Conservation (phyloP, 2,888 invertebrate genomes). For the Heliconius erato region DNA sequence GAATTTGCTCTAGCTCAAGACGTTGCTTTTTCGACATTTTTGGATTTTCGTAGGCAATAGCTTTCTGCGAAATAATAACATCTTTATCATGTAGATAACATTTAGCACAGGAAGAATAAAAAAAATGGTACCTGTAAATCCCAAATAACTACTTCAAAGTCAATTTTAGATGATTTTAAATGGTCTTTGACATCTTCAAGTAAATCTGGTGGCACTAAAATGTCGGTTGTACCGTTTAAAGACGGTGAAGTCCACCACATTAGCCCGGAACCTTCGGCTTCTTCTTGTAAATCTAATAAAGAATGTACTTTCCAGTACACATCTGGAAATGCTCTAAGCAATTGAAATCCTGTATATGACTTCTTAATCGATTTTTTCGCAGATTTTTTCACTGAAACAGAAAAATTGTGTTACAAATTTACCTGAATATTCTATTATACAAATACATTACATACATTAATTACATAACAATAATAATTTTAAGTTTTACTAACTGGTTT, state of each 20-base stretch:
- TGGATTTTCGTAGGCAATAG: conserved; percentile 89
- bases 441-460: too few species aligned
- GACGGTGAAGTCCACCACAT: conserved; percentile 84
- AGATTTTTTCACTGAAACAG: conserved; percentile 67
- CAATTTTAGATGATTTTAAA: conserved; percentile 87
- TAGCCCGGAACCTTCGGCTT: conserved; percentile 79
- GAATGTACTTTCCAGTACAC: conserved; percentile 78
- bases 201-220: conserved; percentile 90
- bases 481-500: conserved; percentile 54
- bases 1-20: conserved; percentile 83
- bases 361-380: conserved; percentile 75
- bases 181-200: conserved; percentile 86
- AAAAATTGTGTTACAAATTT: not conserved
- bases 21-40: conserved; percentile 87
- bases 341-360: conserved; percentile 85
- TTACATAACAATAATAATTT: not conserved
- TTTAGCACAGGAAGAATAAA: not conserved
- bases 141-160: conserved; percentile 88
- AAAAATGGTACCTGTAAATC: conserved; percentile 88
- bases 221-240: conserved; percentile 87
- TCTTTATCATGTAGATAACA: not conserved
- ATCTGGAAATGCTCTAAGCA: conserved; percentile 79
- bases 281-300: conserved; percentile 79
- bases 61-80: conserved; percentile 78
- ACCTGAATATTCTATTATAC: not conserved